Evolutionary conservation across 2,113 vertebrate genomes (phyloP).

Genomic region (Gymnarchus niloticus): DNA sequence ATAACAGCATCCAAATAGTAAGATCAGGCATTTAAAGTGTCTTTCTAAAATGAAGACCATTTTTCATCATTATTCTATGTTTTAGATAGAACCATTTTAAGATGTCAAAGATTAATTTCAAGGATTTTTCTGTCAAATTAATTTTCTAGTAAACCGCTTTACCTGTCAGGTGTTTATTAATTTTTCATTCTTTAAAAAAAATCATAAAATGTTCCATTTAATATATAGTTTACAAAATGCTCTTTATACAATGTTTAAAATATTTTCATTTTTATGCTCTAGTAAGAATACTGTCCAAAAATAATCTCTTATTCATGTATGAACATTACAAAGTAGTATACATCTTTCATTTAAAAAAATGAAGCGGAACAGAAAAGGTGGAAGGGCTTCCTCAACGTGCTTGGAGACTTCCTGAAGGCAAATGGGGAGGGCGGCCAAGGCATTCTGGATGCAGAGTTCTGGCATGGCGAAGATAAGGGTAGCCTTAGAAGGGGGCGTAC

Average conservation of each 20-base stretch:
- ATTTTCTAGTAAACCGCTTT: not conserved
- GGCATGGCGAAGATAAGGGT: not conserved
- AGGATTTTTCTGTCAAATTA: not conserved
- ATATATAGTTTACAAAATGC: slow-evolving; percentile 79
- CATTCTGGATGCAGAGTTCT: slow-evolving; percentile 28
- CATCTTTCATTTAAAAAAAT: slow-evolving; percentile 68
- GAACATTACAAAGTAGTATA: slow-evolving; percentile 88
- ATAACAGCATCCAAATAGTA: not conserved
- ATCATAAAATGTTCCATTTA: slow-evolving; percentile 83
- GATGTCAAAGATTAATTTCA: not conserved
- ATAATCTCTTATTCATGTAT: slow-evolving; percentile 80
- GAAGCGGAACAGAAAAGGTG: slow-evolving; percentile 32
- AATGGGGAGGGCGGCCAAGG: slow-evolving; percentile 22
- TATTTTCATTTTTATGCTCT: slow-evolving; percentile 79
- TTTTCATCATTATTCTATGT: not conserved
- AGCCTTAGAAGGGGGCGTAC: slow-evolving; percentile 35
- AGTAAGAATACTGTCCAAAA: slow-evolving; percentile 90
- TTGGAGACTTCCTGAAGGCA: slow-evolving; percentile 25
- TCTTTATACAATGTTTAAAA: slow-evolving; percentile 80
- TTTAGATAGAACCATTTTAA: not conserved
- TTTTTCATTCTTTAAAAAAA: slow-evolving; percentile 59
- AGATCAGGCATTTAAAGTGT: not conserved
- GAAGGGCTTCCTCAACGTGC: slow-evolving; percentile 24
- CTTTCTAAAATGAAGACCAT: not conserved
- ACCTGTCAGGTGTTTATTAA: slow-evolving; percentile 35